Percentiles rank a stretch among this genome's conserved stretches.
phyloP scores from a whole-genome alignment of 2,797 vertebrate species.

The Pseudochirops cupreus region DNA sequence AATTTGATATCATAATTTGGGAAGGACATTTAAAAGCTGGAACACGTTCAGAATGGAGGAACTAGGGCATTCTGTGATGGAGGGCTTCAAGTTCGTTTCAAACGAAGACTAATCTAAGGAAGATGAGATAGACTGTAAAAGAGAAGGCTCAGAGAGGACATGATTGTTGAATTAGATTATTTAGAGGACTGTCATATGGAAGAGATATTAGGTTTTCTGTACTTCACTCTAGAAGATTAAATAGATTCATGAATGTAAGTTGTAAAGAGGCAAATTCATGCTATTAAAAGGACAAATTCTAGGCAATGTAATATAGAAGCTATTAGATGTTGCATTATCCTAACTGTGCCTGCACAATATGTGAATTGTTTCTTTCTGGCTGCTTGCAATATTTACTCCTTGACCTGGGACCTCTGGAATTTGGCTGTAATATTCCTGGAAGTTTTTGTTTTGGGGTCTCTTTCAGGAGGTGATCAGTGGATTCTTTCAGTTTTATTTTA shows the following conservation, averaged over 20 bases:
- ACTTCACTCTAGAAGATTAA: background rate
- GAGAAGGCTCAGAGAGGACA: background rate
- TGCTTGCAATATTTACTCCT: no score
- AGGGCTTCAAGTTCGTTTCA: background rate
- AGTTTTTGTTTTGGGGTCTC: no score
- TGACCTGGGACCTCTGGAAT: no score
- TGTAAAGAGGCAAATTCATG: background rate
- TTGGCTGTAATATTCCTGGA: no score
- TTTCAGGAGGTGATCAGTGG: no score
- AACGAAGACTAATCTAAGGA: background rate
- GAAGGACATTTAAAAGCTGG: background rate
- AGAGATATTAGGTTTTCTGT: background rate
- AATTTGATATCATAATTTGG: background rate
- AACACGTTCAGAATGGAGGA: background rate
- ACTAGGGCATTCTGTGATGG: background rate
- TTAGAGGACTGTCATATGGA: background rate
- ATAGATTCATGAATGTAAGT: background rate
- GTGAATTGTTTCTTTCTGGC: no score
- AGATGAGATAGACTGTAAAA: background rate
- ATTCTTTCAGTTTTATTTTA: no score
- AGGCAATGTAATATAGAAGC: background rate
- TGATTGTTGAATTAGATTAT: background rate
- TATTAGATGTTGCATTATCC: no score
- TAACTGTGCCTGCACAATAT: no score
- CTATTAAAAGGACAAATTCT: background rate